Conservation (phyloP, 2,888 invertebrate genomes). For the Heteromyza rotundicornis region DNA sequence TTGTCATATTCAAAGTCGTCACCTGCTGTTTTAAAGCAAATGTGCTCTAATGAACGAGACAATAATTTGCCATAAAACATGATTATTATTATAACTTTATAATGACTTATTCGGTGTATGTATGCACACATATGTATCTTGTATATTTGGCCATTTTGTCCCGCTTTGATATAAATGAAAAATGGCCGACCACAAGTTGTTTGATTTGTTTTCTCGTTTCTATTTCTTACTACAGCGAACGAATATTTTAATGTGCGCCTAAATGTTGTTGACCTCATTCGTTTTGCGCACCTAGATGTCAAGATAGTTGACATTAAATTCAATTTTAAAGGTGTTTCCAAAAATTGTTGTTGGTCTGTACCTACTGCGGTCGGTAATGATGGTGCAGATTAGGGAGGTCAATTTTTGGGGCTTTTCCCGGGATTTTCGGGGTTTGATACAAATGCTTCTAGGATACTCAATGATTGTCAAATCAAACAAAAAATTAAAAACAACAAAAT, state of each 20-base stretch:
- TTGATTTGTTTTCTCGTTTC: no score
- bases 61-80: no score
- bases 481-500: neutral
- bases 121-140: no score
- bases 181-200: neutral
- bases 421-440: neutral
- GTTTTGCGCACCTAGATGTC: neutral
- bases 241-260: slow-evolving; percentile 28
- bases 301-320: slow-evolving; percentile 20
- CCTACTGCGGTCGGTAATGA: no score
- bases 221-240: neutral
- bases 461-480: neutral
- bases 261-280: slow-evolving; percentile 32
- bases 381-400: no score
- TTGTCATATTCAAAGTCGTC: no score
- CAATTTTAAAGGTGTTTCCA: slow-evolving; percentile 13
- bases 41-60: no score
- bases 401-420: neutral
- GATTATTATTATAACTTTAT: no score
- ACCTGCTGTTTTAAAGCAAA: no score
- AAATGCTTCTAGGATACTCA: no score
- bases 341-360: no score
- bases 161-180: neutral
- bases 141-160: slow-evolving; percentile 16
- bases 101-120: no score